Base-by-base conservation (phyloP, 2,797 vertebrate species). In the Danio choprae region DNA sequence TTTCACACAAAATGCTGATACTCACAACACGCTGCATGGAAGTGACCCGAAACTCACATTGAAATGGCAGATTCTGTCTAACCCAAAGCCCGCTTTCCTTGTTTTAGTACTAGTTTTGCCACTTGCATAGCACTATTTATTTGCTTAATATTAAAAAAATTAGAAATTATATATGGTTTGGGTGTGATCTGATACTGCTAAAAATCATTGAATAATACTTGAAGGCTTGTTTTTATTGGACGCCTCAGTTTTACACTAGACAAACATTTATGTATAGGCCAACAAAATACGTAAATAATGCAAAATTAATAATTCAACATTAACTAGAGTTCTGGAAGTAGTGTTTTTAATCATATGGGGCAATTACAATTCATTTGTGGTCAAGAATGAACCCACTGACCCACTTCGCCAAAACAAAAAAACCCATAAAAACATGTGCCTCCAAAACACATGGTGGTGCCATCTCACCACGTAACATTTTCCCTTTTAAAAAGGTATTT, bases 381-480 rank as follows among this genome's bases (percentile, higher is more conserved):
- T 43, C 6, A n/a, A 10, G 10, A 65, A 65, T 13, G 6, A 56
- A 43, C 13, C 43, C 15, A 7, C 22, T 41, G 5, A 75, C 8
- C 6, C 9, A 9, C 7, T 36, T 16, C 4, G 7, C 3, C 55
- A 53, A 55, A 29, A 29, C n/a, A n/a, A n/a, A n/a, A n/a, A n/a
- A n/a, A n/a, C n/a, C n/a, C 29, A 29, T 29, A 29, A 36, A 4
- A 6, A 44, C 16, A 13, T 77, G 62, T 7, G 29, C 20, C 22
- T 77, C 51, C 75, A 18, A 46, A 48, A 58, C 75, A 68, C 41
- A 58, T 7, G 75, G 60, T 43, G 60, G 74, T 9, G 38, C 48
- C 43, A 55, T 72, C 41, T 10, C 65, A 38, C 15, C 48, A 29
- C 67, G 46, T 7, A 11, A 7, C 29, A 7, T 4, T 36, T 22